phyloP scores from a whole-genome alignment of 2,113 vertebrate genomes.

The Halcyon senegalensis region DNA sequence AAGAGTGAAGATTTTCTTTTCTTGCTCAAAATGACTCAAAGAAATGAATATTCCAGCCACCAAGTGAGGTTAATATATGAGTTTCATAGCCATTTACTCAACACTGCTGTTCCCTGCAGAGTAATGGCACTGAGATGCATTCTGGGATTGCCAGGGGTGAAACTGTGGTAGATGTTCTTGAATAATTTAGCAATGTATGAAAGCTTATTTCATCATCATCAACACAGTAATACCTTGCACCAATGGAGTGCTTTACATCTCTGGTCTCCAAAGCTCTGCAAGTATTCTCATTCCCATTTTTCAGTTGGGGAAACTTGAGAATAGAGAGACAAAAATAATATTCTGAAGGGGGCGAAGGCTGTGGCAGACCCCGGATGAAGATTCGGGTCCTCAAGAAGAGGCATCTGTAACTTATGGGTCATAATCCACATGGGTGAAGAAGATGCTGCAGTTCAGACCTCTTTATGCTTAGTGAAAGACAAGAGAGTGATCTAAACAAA shows the following conservation, averaged over 20 bases:
- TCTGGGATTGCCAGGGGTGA: slow-evolving; percentile 69
- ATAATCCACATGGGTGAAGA: not conserved
- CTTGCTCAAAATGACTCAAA: slow-evolving; percentile 54
- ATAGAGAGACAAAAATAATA: not conserved
- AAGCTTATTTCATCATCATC: slow-evolving; percentile 69
- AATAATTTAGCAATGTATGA: slow-evolving; percentile 68
- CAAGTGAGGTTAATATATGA: slow-evolving; percentile 69
- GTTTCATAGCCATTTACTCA: slow-evolving; percentile 64
- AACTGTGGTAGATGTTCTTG: slow-evolving; percentile 47
- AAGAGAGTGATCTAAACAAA: not conserved
- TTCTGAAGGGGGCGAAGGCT: not conserved
- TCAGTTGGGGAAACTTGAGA: not conserved
- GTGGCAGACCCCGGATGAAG: not conserved
- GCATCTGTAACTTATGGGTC: rapidly evolving
- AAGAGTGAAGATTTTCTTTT: slow-evolving; percentile 62
- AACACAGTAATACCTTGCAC: slow-evolving; percentile 57
- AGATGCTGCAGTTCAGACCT: not conserved
- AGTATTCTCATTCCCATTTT: not conserved
- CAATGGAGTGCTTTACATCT: slow-evolving; percentile 8
- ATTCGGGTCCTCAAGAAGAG: not conserved
- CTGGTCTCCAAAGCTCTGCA: slow-evolving; percentile 11
- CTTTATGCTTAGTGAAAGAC: not conserved
- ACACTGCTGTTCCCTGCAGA: slow-evolving; percentile 53
- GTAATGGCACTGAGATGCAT: slow-evolving; percentile 66
- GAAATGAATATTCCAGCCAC: slow-evolving; percentile 69